Percentiles rank a stretch among this genome's conserved stretches.
Conservation (phyloP, 92 coral and sea anemone genomes). For the Diadumene lineata region DNA sequence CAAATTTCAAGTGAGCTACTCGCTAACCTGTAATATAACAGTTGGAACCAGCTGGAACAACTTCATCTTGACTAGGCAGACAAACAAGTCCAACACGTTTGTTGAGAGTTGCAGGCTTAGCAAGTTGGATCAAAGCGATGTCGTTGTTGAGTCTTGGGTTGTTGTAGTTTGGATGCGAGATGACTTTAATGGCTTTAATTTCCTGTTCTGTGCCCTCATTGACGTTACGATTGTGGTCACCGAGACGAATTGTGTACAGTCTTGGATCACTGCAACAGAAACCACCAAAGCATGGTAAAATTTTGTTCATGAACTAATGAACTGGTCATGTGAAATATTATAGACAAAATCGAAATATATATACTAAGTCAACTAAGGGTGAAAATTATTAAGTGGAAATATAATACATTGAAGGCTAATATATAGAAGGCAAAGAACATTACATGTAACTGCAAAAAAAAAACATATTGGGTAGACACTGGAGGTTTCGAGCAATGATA, state of each 20-base stretch:
- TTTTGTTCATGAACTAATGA: too few relatives aligned
- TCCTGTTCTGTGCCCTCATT: conserved; percentile 68
- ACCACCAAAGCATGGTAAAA: too few relatives aligned
- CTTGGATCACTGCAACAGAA: conserved; percentile 20
- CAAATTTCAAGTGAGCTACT: too few relatives aligned
- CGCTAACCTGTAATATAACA: conserved; percentile 74
- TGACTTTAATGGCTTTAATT: conserved; percentile 46
- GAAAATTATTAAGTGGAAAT: too few relatives aligned
- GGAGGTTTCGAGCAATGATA: too few relatives aligned
- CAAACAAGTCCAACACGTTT: conserved; percentile 62
- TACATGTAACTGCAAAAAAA: too few relatives aligned
- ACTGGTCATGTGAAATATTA: too few relatives aligned
- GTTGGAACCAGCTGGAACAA: conserved; percentile 43
- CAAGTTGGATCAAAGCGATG: conserved; percentile 60
- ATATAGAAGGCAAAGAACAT: too few relatives aligned
- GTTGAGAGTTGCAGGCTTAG: conserved; percentile 48
- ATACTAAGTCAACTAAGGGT: too few relatives aligned
- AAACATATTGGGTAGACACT: too few relatives aligned
- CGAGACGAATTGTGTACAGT: conserved; percentile 56
- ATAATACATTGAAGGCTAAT: too few relatives aligned
- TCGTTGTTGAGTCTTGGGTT: conserved; percentile 58
- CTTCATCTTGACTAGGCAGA: conserved; percentile 47
- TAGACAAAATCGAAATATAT: too few relatives aligned
- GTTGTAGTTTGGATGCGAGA: conserved; percentile 53
- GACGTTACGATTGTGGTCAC: conserved; percentile 68